Evolutionary conservation across 92 coral and sea anemone species (phyloP).

Genomic region (Muricea muricata): DNA sequence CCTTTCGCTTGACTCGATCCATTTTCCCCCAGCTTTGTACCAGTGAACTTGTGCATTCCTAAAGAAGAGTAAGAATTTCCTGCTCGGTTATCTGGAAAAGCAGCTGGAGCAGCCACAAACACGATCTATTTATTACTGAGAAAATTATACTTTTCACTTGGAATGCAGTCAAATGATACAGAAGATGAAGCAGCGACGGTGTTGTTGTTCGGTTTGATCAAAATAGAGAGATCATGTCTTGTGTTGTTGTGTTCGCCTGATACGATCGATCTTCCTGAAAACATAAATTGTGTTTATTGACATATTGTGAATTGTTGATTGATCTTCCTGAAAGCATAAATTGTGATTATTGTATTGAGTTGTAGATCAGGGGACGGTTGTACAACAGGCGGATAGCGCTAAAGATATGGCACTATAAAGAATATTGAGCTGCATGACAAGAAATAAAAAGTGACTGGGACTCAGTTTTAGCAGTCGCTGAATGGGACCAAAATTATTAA

Average conservation of each 20-base stretch:
- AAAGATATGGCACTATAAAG: no score
- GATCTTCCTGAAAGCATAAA: neutral
- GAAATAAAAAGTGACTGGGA: no score
- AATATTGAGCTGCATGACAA: no score
- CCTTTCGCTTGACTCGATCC: neutral
- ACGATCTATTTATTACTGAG: no score
- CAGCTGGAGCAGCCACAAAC: no score
- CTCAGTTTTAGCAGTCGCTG: no score
- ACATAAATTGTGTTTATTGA: neutral
- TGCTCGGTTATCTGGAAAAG: no score
- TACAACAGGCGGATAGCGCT: no score
- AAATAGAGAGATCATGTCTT: neutral
- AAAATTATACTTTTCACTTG: neutral
- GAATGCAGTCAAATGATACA: slow-evolving; percentile 12
- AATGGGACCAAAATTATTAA: no score
- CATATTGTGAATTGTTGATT: no score
- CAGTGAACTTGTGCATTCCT: neutral
- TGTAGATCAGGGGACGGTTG: no score
- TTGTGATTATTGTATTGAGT: no score
- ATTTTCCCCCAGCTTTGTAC: neutral
- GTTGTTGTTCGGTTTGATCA: neutral
- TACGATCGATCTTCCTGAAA: neutral
- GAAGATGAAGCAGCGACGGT: neutral
- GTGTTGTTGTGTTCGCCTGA: neutral
- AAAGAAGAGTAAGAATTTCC: neutral